These are phyloP conservation scores for Hirundichthys speculiger DNA, from an alignment of 2,113 vertebrate species.

Conservation along the genomic window DNA sequence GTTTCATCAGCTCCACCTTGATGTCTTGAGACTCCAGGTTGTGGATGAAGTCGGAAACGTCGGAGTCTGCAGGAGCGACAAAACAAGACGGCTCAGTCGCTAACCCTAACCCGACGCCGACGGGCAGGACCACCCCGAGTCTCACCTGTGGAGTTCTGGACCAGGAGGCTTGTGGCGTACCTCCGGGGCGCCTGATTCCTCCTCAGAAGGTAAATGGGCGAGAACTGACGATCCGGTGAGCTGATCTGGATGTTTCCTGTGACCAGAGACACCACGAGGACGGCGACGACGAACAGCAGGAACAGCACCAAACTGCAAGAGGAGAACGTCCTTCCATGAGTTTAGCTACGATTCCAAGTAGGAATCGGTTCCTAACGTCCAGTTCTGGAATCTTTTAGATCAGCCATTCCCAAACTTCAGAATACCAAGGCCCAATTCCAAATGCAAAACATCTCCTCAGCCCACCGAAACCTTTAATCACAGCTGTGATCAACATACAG, in stretches of 20 bases:
- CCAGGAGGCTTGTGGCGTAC: conserved; percentile 88
- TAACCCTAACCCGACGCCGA: no score
- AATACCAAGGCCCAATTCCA: no score
- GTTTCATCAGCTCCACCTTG: conserved; percentile 85
- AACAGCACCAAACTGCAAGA: conserved; percentile 87
- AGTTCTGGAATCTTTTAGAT: no score
- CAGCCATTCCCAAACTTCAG: no score
- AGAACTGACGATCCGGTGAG: conserved; percentile 84
- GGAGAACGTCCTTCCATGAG: no score
- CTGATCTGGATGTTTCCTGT: conserved; percentile 91
- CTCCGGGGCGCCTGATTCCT: conserved; percentile 81
- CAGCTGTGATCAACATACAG: no score
- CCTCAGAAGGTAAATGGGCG: conserved; percentile 89
- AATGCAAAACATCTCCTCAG: no score
- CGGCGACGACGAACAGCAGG: conserved; percentile 87
- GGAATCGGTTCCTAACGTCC: no score
- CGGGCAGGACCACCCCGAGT: fast-evolving
- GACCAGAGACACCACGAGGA: conserved; percentile 87
- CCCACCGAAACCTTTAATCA: no score
- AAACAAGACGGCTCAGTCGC: no score
- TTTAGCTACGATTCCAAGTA: no score
- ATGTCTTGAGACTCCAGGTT: conserved; percentile 87
- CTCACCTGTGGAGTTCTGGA: conserved; percentile 93
- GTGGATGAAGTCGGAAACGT: conserved; percentile 84
- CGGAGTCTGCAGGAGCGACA: conserved; percentile 75